These are phyloP conservation scores for Heliconius ethilla DNA, from an alignment of 2,888 invertebrate species.

Conservation along the genomic window DNA sequence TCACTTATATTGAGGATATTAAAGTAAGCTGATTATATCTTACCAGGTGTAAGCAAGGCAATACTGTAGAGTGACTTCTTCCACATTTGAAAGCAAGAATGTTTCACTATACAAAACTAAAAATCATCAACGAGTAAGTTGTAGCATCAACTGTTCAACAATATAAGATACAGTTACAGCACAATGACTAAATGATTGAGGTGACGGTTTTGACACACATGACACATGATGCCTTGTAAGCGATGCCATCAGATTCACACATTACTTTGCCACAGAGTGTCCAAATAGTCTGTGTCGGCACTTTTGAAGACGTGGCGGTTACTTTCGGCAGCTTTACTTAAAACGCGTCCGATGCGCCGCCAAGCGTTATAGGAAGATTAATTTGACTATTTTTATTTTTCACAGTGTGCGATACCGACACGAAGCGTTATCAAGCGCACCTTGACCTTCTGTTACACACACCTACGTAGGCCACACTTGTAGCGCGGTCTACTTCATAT, in stretches of 20 bases:
- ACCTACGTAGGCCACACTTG: conserved; percentile 41
- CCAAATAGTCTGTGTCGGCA: conserved; percentile 42
- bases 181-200: conserved; percentile 74
- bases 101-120: conserved; percentile 81
- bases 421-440: conserved; percentile 60
- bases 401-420: conserved; percentile 57
- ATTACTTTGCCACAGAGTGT: conserved; percentile 41
- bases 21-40: conserved; percentile 81
- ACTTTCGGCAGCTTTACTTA: conserved; percentile 33
- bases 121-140: conserved; percentile 76
- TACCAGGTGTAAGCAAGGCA: conserved; percentile 82
- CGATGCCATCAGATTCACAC: conserved; percentile 54
- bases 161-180: conserved; percentile 74
- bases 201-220: conserved; percentile 60
- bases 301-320: conserved; percentile 29
- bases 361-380: conserved; percentile 44
- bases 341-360: conserved; percentile 45
- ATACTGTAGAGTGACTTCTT: conserved; percentile 82
- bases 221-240: conserved; percentile 64
- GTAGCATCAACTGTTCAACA: conserved; percentile 79
- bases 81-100: conserved; percentile 81
- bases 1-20: conserved; percentile 80
- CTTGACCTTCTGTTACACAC: conserved; percentile 60
- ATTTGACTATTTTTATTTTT: conserved; percentile 49
- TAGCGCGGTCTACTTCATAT: conserved; percentile 64